Evolutionary conservation across 2,888 invertebrate genomes (phyloP), one percentile per base, ranked within the genome.

Genomic region (Pandemis heparana): DNA sequence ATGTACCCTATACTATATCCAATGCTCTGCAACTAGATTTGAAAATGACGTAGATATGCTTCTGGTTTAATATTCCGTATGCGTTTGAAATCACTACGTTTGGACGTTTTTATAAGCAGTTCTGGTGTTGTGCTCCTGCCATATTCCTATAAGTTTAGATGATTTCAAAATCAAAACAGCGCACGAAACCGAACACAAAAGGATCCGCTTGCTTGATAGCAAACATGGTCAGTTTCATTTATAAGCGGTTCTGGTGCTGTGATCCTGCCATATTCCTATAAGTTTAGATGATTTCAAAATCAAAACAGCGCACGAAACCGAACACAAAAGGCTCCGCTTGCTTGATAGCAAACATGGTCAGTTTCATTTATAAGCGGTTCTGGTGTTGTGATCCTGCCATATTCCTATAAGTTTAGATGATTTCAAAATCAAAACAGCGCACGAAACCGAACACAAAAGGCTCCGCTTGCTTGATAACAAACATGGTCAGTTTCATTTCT

Each of bases 1-100:
- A 23, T 56, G 56, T 12, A 5, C 5, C n/a, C n/a, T n/a, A n/a
- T n/a, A n/a, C n/a, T n/a, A n/a, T n/a, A 23, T 10, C 23, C 16
- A 53, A 61, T 51, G 41, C 48, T 65, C 60, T 12, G 18, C 65
- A 66, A 66, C 66, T 66, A 60, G 61, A 66, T 61, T 66, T 61
- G 56, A 56, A 71, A 67, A 72, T 72, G 53, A 61, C 53, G 53
- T 43, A 53, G 51, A 62, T 62, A 67, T 67, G 43, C 67, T 51
- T 32, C 23, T 51, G 46, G 56, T 70, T 70, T 64, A 38, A 38
- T 59, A 70, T 70, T 70, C 64, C 46, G 59, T 70, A 56, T 64
- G 56, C 59, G 53, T 63, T 56, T 62, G 62, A 63, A 12, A 53
- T 32, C 46, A 51, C 63, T 56, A 43, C n/a, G 32, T 23, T 59